Evolutionary conservation across 2,888 invertebrate species (phyloP), one percentile per base, ranked within the genome.

Genomic region (Pherbina coryleti): DNA sequence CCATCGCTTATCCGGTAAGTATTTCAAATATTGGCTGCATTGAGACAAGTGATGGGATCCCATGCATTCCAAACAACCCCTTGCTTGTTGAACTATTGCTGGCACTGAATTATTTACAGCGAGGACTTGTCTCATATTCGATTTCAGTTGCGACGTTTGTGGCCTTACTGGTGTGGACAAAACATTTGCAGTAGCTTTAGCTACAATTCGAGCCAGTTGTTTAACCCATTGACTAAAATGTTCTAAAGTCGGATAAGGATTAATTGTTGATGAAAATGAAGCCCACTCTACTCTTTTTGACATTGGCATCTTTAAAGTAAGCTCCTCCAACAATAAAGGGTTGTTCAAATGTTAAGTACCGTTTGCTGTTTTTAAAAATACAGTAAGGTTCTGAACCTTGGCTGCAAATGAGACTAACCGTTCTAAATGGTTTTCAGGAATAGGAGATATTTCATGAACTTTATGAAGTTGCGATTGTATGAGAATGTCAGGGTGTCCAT

Each of bases 361-460:
- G 17, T 64, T 64, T 31, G 64, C 64, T 9, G 25, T 64, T 14
- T n/a, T n/a, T n/a, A n/a, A n/a, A n/a, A n/a, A n/a, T n/a, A n/a
- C n/a, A n/a, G n/a, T n/a, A n/a, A n/a, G n/a, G n/a, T n/a, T n/a
- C n/a, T n/a, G n/a, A n/a, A n/a, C n/a, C n/a, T n/a, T n/a, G n/a
- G n/a, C n/a, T 62, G 62, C 25, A 62, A 62, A 62, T 7, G 25
- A 22, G 7, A 31, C 62, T 31, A 62, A 62, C 14, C 75, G 44
- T 77, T 81, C 62, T 75, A 64, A 64, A 31, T 28, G 37, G n/a
- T 67, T 44, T 44, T 44, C 44, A 37, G 34, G 9, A 67, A 64
- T 64, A 64, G 64, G 64, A 11, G 2, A n/a, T 14, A 64, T 64
- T 25, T 64, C 64, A 25, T 34, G 25, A 3, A 34, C 28, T 3